Percentiles rank a stretch among this genome's conserved stretches.
Conservation (phyloP, 2,888 invertebrate genomes). For the Cerceris rybyensis region DNA sequence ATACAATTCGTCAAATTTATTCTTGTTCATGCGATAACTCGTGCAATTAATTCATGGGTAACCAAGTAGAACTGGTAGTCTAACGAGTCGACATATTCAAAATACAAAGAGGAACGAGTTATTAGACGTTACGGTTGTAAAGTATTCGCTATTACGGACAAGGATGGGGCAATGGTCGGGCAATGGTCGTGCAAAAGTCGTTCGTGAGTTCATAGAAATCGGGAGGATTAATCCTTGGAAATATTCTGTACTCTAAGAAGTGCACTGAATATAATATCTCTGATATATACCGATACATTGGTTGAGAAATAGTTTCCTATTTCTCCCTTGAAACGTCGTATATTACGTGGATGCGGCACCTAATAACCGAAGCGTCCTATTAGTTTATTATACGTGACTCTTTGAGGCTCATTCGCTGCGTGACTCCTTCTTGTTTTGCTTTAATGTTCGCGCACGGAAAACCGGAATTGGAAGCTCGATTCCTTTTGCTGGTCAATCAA, state of each 20-base stretch:
- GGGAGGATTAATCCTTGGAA: slow-evolving; percentile 34
- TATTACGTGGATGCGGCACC: slow-evolving; percentile 18
- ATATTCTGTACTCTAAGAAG: slow-evolving; percentile 19
- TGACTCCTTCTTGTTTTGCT: no score
- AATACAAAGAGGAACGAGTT: no score
- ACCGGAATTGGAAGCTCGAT: slow-evolving; percentile 53
- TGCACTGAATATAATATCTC: slow-evolving; percentile 27
- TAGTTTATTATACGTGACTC: no score
- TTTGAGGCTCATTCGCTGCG: not conserved
- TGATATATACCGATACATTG: slow-evolving; percentile 13
- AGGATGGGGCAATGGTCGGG: not conserved
- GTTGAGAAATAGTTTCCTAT: slow-evolving; percentile 24
- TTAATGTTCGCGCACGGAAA: slow-evolving; percentile 26
- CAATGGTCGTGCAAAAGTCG: slow-evolving; percentile 16
- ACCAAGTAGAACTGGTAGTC: no score
- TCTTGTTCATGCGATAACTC: no score
- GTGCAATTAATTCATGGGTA: no score
- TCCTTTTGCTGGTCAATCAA: slow-evolving; percentile 41
- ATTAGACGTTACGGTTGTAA: no score
- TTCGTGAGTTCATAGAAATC: not conserved
- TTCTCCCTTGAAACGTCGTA: slow-evolving; percentile 28
- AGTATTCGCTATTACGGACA: no score
- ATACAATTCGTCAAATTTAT: no score
- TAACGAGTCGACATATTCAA: no score
- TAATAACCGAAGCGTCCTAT: no score